phyloP scores from a whole-genome alignment of 2,797 vertebrate genomes.

The Eleutherodactylus coqui region DNA sequence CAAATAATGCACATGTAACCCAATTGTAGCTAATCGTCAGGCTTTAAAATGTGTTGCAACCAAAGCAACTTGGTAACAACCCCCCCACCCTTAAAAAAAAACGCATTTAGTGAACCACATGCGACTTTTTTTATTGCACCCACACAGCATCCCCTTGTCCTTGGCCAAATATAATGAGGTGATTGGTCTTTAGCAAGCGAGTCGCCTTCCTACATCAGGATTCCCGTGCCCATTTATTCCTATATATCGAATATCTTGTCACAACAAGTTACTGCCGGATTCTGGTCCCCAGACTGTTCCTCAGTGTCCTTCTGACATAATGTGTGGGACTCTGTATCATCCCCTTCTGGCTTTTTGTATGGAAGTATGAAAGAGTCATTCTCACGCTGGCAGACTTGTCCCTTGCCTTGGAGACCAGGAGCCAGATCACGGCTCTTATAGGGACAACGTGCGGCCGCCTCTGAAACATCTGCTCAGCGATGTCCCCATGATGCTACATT shows the following conservation, averaged over 20 bases:
- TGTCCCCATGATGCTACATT: too few relatives aligned
- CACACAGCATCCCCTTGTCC: too few relatives aligned
- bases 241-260: slow-evolving; percentile 1
- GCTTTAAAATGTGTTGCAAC: too few relatives aligned
- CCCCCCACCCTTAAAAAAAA: too few relatives aligned
- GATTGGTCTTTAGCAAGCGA: not conserved
- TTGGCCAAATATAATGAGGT: not conserved
- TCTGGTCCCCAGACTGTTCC: not conserved
- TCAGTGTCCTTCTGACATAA: slow-evolving; percentile 5
- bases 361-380: not conserved
- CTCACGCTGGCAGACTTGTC: not conserved
- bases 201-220: not conserved
- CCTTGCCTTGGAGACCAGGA: not conserved
- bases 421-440: not conserved
- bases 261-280: slow-evolving; percentile 16
- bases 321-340: slow-evolving; percentile 18
- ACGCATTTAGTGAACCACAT: too few relatives aligned
- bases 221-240: not conserved
- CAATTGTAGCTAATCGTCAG: too few relatives aligned
- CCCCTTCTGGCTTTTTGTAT: not conserved
- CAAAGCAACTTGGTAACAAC: too few relatives aligned
- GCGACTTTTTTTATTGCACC: too few relatives aligned
- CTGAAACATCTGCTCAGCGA: not conserved
- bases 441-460: too few relatives aligned
- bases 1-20: too few relatives aligned